A percentile compares a stretch with the other conserved stretches of the same genome.
These are phyloP conservation scores for Pogona vitticeps DNA, from an alignment of 2,113 vertebrate genomes.

Conservation along the genomic window DNA sequence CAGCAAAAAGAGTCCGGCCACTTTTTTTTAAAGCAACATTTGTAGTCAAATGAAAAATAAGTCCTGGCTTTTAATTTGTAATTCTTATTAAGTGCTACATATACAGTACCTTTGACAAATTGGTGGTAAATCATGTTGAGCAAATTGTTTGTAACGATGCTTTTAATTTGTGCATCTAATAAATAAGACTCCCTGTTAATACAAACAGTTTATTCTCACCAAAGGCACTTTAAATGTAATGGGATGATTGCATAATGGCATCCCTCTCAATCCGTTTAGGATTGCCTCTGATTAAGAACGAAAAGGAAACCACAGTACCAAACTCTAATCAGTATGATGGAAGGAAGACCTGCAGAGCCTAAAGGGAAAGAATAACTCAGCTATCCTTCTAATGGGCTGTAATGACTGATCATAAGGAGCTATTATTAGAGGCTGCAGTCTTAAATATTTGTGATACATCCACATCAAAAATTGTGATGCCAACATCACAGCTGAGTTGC, in stretches of 20 bases:
- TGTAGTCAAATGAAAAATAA: conserved; percentile 7
- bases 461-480: background rate
- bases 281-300: conserved; percentile 1
- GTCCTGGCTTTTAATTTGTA: conserved; percentile 10
- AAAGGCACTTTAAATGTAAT: background rate
- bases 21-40: background rate
- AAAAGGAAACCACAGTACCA: background rate
- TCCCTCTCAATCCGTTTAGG: conserved; percentile 5
- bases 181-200: background rate
- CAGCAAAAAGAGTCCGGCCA: no score
- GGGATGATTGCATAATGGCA: background rate
- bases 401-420: conserved; percentile 11
- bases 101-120: background rate
- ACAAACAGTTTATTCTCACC: conserved; percentile 18
- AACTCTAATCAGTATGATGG: conserved; percentile 16
- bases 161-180: conserved; percentile 25
- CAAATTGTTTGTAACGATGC: conserved; percentile 31
- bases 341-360: conserved; percentile 32
- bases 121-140: conserved; percentile 1
- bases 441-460: background rate
- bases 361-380: background rate
- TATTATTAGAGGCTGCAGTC: background rate
- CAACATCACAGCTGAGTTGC: background rate
- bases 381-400: conserved; percentile 7
- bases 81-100: background rate